Conservation (phyloP, 2,113 vertebrate species). For the Ammospiza caudacuta region DNA sequence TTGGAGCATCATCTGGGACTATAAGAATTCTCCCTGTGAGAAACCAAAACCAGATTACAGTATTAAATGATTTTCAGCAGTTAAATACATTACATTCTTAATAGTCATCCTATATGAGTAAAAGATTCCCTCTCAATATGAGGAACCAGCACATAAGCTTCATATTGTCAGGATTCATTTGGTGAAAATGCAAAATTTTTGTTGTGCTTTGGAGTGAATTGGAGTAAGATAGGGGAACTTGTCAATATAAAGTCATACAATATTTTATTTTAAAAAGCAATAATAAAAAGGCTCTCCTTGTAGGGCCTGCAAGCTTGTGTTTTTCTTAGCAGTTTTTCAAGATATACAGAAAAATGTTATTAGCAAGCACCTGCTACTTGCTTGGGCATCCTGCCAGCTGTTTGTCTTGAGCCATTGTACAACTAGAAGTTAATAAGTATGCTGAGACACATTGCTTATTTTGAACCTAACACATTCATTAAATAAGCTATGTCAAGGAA, state of each 20-base stretch:
- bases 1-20: background rate
- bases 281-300: fast-evolving
- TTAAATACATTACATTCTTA: background rate
- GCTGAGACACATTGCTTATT: background rate
- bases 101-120: background rate
- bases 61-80: background rate
- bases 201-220: background rate
- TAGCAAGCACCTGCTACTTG: background rate
- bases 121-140: background rate
- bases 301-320: background rate
- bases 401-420: background rate
- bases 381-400: background rate
- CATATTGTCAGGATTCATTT: background rate
- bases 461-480: background rate
- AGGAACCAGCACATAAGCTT: background rate
- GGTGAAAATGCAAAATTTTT: background rate
- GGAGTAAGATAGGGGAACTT: background rate
- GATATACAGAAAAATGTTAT: background rate
- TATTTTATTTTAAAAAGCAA: background rate
- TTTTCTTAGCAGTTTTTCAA: background rate
- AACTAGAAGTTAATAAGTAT: background rate
- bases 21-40: background rate
- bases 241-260: background rate
- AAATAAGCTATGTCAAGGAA: background rate
- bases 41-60: background rate